Base-by-base conservation (phyloP, 2,797 vertebrate genomes). In the Enoplosus armatus region DNA sequence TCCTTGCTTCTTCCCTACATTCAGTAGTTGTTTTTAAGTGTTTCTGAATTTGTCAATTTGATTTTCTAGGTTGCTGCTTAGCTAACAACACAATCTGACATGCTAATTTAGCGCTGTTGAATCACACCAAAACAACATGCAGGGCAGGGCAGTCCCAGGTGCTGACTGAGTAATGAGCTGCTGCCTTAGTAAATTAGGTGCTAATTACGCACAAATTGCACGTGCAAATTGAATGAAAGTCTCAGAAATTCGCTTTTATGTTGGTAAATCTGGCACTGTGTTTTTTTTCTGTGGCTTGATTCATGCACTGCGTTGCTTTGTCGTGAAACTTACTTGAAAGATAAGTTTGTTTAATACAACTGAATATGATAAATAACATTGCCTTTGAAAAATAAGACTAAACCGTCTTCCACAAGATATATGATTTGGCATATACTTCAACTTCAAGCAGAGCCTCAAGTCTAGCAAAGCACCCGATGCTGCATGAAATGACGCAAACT, bases 91-190 rank as follows among this genome's bases (percentile, higher is more conserved):
- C 35, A 59, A 74, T 6, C 27, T 47, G 31, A 29, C 1, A 0
- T 16, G 27, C 8, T 48, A 22, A 50, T 62, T 68, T n/a, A 55
- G 41, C 39, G 73, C 53, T 48, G 14, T 1, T 63, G 22, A 61
- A 58, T 67, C 61, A 67, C 48, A 33, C 33, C 1, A 39, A 37
- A 35, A 37, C 22, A 47, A 27, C 1, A 51, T 37, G 26, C 8
- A 24, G 11, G 15, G 62, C 33, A 18, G 58, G 33, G 11, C 26
- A 45, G 33, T 60, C n/a, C 39, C 54, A 54, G 69, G 39, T 63
- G 82, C 63, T 77, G 58, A 51, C 33, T 24, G 33, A 50, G 41
- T 71, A 65, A 79, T 75, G 29, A 75, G 61, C 48, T 61, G 41
- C 54, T 60, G 58, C 45, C 45, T 31, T 14, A 29, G 54, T 72